These are phyloP conservation scores for Megamerina dolium DNA, from an alignment of 2,888 invertebrate species.

Conservation along the genomic window DNA sequence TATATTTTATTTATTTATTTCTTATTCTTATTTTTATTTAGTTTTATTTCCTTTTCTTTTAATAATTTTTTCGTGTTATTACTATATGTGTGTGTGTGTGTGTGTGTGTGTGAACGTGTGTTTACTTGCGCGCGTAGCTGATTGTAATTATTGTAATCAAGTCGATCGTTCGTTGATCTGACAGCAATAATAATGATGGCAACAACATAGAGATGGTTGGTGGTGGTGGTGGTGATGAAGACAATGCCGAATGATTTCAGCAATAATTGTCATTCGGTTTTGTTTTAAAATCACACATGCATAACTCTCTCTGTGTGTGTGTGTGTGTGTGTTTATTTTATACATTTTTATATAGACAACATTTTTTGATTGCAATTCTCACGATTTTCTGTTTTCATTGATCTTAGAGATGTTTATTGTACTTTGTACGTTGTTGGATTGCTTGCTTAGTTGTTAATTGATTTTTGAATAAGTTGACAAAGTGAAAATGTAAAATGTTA, in stretches of 20 bases:
- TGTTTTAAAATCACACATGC: slow-evolving; percentile 32
- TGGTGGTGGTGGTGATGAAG: no score
- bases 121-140: slow-evolving; percentile 37
- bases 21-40: slow-evolving; percentile 1
- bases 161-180: slow-evolving; percentile 23
- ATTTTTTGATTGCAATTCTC: no score
- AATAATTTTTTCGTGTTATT: background rate
- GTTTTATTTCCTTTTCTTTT: background rate
- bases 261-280: slow-evolving; percentile 24
- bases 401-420: no score
- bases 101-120: slow-evolving; percentile 6
- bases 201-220: background rate
- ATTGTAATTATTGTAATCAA: slow-evolving; percentile 47
- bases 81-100: background rate
- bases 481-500: no score
- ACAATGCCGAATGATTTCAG: slow-evolving; percentile 7
- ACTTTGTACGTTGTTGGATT: no score
- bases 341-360: no score
- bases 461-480: no score
- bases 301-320: no score
- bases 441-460: no score
- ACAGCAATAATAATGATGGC: background rate
- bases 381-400: no score
- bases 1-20: no score
- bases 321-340: no score